Evolutionary conservation across 2,113 vertebrate genomes (phyloP).

Genomic region (Herpailurus yagouaroundi): DNA sequence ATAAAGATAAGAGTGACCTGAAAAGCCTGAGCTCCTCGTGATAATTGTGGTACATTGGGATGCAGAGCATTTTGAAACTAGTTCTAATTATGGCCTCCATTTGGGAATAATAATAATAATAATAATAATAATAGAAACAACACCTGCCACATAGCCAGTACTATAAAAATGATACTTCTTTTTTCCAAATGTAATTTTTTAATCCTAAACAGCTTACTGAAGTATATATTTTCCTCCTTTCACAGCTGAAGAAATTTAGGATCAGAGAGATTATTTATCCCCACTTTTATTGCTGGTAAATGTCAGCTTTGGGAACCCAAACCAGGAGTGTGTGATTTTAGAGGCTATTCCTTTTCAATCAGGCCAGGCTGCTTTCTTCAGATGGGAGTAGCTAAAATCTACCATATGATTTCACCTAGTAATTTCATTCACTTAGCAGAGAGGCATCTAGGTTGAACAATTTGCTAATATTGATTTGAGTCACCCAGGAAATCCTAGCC

Average conservation of each 20-base stretch:
- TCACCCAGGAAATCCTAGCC: constrained; percentile 36
- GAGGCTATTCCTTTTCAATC: neutral
- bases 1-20: neutral
- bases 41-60: neutral
- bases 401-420: neutral
- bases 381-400: neutral
- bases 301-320: neutral
- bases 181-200: neutral
- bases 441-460: neutral
- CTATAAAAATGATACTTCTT: neutral
- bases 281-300: neutral
- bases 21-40: neutral
- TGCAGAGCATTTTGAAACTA: neutral
- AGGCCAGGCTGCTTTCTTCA: neutral
- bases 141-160: neutral
- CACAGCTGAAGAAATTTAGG: neutral
- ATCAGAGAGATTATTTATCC: neutral
- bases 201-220: neutral
- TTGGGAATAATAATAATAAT: neutral
- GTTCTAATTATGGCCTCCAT: neutral
- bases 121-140: neutral
- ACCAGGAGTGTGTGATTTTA: neutral
- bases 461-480: constrained; percentile 62
- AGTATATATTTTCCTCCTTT: neutral
- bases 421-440: constrained; percentile 53